Percentiles rank a stretch among this genome's conserved stretches.
These are phyloP conservation scores for Formica selysi DNA, from an alignment of 1,140 invertebrate species.

Conservation along the genomic window DNA sequence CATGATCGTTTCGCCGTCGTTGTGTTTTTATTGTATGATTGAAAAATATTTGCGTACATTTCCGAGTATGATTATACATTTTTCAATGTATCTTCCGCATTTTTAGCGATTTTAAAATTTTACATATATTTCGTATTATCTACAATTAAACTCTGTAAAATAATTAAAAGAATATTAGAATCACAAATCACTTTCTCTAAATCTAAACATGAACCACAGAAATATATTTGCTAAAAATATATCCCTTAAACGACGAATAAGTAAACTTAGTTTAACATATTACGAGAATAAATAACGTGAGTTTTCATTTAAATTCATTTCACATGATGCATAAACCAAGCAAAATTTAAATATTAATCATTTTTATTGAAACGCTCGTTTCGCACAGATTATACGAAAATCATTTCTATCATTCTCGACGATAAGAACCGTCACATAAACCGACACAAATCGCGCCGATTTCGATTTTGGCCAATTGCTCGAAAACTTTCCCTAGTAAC, in stretches of 20 bases:
- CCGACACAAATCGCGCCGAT: conserved; percentile 16
- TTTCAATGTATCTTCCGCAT: conserved; percentile 4
- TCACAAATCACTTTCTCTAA: neutral
- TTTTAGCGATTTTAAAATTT: conserved; percentile 23
- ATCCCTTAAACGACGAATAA: neutral
- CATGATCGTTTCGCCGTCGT: neutral
- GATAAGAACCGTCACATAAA: conserved; percentile 27
- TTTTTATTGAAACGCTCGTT: conserved; percentile 10
- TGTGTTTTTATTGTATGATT: conserved; percentile 48
- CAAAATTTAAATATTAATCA: conserved; percentile 50
- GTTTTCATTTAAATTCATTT: conserved; percentile 23
- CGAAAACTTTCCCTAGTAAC: conserved; percentile 29
- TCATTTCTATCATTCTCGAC: conserved; percentile 24
- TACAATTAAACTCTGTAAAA: neutral
- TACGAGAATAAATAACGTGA: conserved; percentile 4
- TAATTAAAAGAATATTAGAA: neutral
- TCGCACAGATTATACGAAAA: conserved; percentile 4
- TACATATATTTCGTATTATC: neutral
- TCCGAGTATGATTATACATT: conserved; percentile 34
- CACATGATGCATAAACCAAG: neutral
- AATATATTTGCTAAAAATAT: conserved; percentile 2
- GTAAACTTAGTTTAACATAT: conserved; percentile 25
- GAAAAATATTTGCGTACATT: conserved; percentile 59
- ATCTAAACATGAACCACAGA: neutral
- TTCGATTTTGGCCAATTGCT: conserved; percentile 14